Evolutionary conservation across 2,797 vertebrate species (phyloP).

Genomic region (Enteromius trimaculatus): DNA sequence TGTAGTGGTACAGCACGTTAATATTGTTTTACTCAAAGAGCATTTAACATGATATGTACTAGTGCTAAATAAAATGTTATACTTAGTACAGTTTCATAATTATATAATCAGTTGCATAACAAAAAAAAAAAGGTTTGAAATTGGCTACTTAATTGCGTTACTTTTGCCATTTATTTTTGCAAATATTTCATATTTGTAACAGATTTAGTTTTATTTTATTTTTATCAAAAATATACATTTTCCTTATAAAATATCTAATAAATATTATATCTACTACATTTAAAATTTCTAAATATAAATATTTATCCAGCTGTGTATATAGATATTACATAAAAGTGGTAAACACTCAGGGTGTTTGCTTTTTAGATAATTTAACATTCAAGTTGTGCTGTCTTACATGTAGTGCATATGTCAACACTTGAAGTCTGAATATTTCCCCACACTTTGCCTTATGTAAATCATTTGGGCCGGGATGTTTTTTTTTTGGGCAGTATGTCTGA

Average conservation of each 20-base stretch:
- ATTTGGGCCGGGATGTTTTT: not conserved
- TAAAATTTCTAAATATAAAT: not conserved
- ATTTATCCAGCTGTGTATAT: not conserved
- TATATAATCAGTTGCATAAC: no score
- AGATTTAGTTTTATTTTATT: not conserved
- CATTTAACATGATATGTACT: no score
- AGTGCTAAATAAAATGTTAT: no score
- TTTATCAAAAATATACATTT: not conserved
- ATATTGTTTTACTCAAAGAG: no score
- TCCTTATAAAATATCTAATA: not conserved
- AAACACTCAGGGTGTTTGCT: not conserved
- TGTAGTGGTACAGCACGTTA: no score
- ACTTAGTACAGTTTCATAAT: no score
- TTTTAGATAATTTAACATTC: not conserved
- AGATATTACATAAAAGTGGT: not conserved
- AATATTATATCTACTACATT: not conserved
- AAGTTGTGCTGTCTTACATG: not conserved
- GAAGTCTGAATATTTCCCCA: not conserved
- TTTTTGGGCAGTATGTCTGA: not conserved
- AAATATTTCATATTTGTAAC: not conserved
- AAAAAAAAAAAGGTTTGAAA: no score
- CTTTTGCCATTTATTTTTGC: not conserved
- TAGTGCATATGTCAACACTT: not conserved
- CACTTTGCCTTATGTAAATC: not conserved
- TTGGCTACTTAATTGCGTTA: not conserved